Percentiles rank a stretch among this genome's conserved stretches.
These are phyloP conservation scores for Enteromius unitaeniatus DNA, from an alignment of 2,797 vertebrate genomes.

Conservation along the genomic window DNA sequence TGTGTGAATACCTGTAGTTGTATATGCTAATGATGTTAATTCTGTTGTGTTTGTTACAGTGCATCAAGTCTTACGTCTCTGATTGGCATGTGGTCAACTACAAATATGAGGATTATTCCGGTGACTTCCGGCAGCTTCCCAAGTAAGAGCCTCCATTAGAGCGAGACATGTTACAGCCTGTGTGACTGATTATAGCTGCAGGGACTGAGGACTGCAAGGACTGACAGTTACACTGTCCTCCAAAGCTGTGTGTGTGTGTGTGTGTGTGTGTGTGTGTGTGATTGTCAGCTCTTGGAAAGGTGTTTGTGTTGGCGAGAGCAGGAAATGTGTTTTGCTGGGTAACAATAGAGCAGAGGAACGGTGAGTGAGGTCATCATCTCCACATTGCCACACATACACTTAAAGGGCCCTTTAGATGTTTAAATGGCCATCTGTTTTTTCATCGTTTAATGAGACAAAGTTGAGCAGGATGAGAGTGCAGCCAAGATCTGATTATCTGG, in stretches of 20 bases:
- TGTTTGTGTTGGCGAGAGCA: constrained; percentile 53
- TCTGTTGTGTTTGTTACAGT: constrained; percentile 75
- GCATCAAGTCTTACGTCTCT: constrained; percentile 95
- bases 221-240: not conserved
- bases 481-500: constrained; percentile 15
- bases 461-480: not conserved
- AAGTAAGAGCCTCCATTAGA: constrained; percentile 78
- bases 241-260: not conserved
- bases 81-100: constrained; percentile 97
- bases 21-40: not conserved
- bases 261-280: not conserved
- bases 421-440: constrained; percentile 11
- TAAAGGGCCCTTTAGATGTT: not conserved
- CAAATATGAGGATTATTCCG: constrained; percentile 95
- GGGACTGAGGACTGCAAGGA: not conserved
- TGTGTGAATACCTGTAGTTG: not conserved
- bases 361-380: constrained; percentile 44
- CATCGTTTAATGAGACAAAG: constrained; percentile 11
- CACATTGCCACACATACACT: constrained; percentile 17
- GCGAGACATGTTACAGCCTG: not conserved
- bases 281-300: constrained; percentile 41
- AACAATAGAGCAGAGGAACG: constrained; percentile 63
- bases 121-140: constrained; percentile 95
- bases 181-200: constrained; percentile 16
- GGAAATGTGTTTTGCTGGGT: constrained; percentile 60